Percentiles rank a stretch among this genome's conserved stretches.
phyloP scores from a whole-genome alignment of 2,113 vertebrate genomes.

The Elanus axillaris region DNA sequence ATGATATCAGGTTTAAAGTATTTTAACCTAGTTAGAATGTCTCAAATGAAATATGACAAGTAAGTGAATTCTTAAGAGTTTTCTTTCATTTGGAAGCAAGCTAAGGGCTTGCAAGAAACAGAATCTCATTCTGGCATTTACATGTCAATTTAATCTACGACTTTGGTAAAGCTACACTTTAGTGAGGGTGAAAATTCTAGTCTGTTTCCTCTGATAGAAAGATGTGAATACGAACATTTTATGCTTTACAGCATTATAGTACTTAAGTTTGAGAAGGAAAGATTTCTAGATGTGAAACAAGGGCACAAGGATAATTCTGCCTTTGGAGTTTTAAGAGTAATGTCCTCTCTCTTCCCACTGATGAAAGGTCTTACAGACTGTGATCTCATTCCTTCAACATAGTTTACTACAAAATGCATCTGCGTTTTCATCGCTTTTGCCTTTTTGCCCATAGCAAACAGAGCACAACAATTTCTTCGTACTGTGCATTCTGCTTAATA shows the following conservation, averaged over 20 bases:
- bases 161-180: background rate
- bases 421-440: background rate
- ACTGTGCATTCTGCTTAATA: background rate
- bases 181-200: background rate
- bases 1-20: background rate
- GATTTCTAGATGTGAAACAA: background rate
- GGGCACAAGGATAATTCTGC: background rate
- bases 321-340: background rate
- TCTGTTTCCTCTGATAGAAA: background rate
- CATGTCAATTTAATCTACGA: background rate
- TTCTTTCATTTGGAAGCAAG: background rate
- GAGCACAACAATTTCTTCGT: background rate
- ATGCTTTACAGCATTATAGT: background rate
- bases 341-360: background rate
- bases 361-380: background rate
- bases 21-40: background rate
- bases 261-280: background rate
- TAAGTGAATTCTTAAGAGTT: background rate
- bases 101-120: background rate
- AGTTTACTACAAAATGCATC: background rate
- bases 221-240: background rate
- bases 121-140: background rate
- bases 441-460: background rate
- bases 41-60: background rate
- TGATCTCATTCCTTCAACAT: background rate